Percentiles rank a stretch among this genome's conserved stretches.
Conservation (phyloP, 1,140 invertebrate genomes). For the Dendroctonus valens region DNA sequence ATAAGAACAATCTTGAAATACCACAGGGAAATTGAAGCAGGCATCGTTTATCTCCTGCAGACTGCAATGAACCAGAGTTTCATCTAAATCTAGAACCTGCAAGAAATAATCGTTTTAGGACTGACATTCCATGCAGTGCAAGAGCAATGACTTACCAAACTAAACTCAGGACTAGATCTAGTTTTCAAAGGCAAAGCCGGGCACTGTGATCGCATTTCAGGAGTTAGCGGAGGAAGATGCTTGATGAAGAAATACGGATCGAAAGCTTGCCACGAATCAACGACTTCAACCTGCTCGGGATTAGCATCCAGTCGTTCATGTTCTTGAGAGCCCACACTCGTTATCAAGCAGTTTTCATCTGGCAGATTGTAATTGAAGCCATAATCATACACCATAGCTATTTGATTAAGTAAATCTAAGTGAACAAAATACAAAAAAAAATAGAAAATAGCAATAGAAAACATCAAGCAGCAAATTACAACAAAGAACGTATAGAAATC, state of each 20-base stretch:
- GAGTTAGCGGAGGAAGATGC: slow-evolving; percentile 83
- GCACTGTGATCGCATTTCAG: slow-evolving; percentile 80
- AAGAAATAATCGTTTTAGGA: slow-evolving; percentile 6
- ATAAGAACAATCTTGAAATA: slow-evolving; percentile 77
- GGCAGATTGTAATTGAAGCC: slow-evolving; percentile 40
- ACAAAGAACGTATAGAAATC: no score
- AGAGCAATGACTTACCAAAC: slow-evolving; percentile 67
- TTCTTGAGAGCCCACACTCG: slow-evolving; percentile 47
- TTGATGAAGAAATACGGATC: slow-evolving; percentile 92
- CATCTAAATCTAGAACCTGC: slow-evolving; percentile 72
- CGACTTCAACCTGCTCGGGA: slow-evolving; percentile 55
- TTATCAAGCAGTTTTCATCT: slow-evolving; percentile 38
- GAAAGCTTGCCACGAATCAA: slow-evolving; percentile 74
- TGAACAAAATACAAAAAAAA: no score
- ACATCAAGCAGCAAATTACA: no score
- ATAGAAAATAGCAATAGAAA: no score
- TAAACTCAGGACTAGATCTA: slow-evolving; percentile 89
- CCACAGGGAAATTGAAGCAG: slow-evolving; percentile 89
- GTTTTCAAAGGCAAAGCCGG: slow-evolving; percentile 93
- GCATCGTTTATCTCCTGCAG: slow-evolving; percentile 89
- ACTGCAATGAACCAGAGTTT: slow-evolving; percentile 95
- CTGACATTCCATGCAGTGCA: not conserved
- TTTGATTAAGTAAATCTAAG: no score
- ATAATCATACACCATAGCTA: slow-evolving; percentile 45
- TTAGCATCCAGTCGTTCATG: slow-evolving; percentile 53